These are phyloP conservation scores for Platycnemis pennipes DNA, from an alignment of 2,888 invertebrate genomes.

Conservation along the genomic window DNA sequence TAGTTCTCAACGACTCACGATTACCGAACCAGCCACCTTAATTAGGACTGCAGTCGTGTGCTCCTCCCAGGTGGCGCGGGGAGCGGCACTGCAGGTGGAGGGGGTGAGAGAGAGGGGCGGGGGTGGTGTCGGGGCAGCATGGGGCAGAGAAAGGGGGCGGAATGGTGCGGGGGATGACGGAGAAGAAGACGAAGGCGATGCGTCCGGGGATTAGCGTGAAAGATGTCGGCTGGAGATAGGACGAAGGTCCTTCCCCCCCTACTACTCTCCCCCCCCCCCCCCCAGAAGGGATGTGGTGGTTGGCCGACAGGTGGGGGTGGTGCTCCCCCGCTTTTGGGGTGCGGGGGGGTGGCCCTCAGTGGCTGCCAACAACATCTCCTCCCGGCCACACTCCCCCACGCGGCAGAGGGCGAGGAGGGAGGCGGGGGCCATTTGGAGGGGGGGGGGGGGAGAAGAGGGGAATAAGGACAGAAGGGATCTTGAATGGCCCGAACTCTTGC, in stretches of 20 bases:
- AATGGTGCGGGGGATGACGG: not conserved
- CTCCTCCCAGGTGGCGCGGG: no score
- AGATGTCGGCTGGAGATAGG: conserved; percentile 64
- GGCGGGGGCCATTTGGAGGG: not conserved
- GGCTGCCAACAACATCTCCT: not conserved
- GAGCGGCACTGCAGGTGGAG: not conserved
- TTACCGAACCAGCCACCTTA: no score
- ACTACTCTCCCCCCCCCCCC: not conserved
- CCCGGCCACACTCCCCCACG: not conserved
- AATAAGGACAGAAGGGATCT: no score
- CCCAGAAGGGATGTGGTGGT: conserved; percentile 28
- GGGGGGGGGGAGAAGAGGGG: not conserved
- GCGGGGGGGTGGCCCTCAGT: not conserved
- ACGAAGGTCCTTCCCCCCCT: conserved; percentile 43
- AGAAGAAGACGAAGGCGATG: conserved; percentile 18
- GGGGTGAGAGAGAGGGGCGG: not conserved
- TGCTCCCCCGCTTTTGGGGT: no score
- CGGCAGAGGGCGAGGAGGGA: conserved; percentile 13
- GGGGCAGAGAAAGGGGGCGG: no score
- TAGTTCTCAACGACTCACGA: no score
- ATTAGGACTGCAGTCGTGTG: no score
- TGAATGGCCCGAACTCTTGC: no score
- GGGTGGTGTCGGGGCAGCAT: no score
- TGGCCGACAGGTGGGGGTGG: not conserved
- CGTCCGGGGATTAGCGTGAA: conserved; percentile 38